phyloP scores from a whole-genome alignment of 2,888 invertebrate species.

The Dilophus febrilis region DNA sequence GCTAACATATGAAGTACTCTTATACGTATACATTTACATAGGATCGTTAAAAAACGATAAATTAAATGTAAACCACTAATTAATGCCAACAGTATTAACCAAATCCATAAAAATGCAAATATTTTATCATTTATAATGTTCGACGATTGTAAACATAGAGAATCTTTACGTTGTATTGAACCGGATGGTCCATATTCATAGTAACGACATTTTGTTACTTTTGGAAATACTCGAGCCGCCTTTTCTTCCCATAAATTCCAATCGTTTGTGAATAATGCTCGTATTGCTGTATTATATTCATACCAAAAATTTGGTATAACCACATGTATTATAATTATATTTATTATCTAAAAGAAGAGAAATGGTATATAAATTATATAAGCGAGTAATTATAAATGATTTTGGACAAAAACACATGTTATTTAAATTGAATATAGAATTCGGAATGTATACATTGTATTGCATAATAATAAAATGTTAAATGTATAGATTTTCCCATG shows the following conservation, averaged over 20 bases:
- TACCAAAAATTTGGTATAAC: too few relatives aligned
- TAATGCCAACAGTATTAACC: conserved; percentile 47
- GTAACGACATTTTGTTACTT: conserved; percentile 81
- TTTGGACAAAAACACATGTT: too few relatives aligned
- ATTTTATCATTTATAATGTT: conserved; percentile 69
- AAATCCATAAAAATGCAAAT: conserved; percentile 56
- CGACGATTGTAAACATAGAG: conserved; percentile 53
- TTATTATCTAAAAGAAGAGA: too few relatives aligned
- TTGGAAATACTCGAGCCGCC: conserved; percentile 24
- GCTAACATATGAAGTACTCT: not conserved
- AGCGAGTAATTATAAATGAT: too few relatives aligned
- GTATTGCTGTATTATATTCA: too few relatives aligned
- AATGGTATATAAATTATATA: too few relatives aligned
- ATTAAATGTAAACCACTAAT: conserved; percentile 44
- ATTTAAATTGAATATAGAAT: too few relatives aligned
- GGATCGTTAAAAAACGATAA: not conserved
- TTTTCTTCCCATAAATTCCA: conserved; percentile 19
- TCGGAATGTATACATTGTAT: too few relatives aligned
- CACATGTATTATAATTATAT: too few relatives aligned
- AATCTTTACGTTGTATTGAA: conserved; percentile 60
- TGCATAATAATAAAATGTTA: too few relatives aligned
- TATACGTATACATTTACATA: not conserved
- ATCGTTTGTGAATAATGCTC: too few relatives aligned
- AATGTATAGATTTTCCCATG: too few relatives aligned
- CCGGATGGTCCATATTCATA: conserved; percentile 74